A percentile compares a stretch with the other conserved stretches of the same genome.
These are phyloP conservation scores for Enteromius radiatus DNA, from an alignment of 2,797 vertebrate species.

Conservation along the genomic window DNA sequence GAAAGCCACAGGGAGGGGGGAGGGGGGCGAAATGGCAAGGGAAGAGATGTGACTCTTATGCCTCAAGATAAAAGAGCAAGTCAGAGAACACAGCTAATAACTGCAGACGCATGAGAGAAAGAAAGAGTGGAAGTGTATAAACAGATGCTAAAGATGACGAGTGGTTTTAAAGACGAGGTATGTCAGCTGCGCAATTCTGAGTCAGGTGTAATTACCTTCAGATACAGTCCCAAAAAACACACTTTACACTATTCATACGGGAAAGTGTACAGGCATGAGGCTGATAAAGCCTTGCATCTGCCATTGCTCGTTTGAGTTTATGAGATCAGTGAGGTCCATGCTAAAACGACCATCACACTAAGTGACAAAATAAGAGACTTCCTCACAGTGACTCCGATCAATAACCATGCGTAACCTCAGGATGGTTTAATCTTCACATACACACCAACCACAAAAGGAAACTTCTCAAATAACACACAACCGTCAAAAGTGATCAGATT, in stretches of 20 bases:
- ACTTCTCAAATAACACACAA: neutral
- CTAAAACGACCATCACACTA: neutral
- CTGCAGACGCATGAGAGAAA: neutral
- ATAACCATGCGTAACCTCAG: neutral
- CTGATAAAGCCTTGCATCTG: neutral
- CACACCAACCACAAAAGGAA: neutral
- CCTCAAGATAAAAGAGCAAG: neutral
- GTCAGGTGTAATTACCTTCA: slow-evolving; percentile 56
- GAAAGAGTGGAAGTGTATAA: slow-evolving; percentile 3
- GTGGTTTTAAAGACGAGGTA: slow-evolving; percentile 43
- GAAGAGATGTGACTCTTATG: neutral
- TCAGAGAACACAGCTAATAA: neutral
- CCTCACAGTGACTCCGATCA: neutral
- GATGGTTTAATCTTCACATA: neutral
- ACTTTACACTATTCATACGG: slow-evolving; percentile 15
- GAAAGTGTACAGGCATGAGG: neutral
- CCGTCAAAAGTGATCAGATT: neutral
- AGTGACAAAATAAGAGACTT: neutral
- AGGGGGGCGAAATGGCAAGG: neutral
- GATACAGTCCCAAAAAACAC: slow-evolving; percentile 48
- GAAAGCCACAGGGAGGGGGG: neutral
- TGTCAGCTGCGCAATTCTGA: slow-evolving; percentile 41
- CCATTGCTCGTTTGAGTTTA: neutral
- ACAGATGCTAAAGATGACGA: slow-evolving; percentile 51
- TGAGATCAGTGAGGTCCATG: neutral